Conservation (phyloP, 1,140 invertebrate genomes). For the Amphibalanus amphitrite region DNA sequence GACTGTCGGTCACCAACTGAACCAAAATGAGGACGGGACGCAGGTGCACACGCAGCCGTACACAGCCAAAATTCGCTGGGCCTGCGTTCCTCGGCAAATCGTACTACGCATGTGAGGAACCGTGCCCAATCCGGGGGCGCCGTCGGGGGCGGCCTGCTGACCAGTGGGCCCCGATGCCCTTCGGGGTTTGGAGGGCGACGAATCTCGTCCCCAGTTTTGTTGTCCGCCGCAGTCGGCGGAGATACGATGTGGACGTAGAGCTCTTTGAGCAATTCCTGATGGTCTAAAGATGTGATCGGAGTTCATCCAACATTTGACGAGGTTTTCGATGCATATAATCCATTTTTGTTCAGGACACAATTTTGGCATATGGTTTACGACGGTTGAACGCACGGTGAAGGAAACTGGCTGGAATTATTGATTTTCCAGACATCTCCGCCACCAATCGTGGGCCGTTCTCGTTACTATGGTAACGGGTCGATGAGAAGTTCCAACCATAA, state of each 20-base stretch:
- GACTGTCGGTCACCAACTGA: background rate
- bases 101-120: constrained; percentile 4
- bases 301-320: no score
- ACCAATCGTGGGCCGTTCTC: background rate
- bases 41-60: constrained; percentile 5
- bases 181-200: background rate
- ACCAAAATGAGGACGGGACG: background rate
- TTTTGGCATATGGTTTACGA: no score
- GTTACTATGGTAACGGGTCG: background rate
- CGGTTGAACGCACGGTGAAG: background rate
- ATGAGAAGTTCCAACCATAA: background rate
- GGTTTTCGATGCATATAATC: no score
- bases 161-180: background rate
- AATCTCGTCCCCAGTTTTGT: background rate
- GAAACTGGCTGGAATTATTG: background rate
- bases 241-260: no score
- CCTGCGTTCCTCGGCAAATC: background rate
- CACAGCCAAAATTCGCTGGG: background rate
- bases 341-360: no score
- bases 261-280: no score
- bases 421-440: background rate
- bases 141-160: background rate
- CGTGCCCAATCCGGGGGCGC: background rate
- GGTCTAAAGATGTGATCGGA: no score
- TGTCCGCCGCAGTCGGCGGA: no score